Evolutionary conservation across 2,888 invertebrate species (phyloP), one percentile per base, ranked within the genome.

Genomic region (Saturnia japonica): DNA sequence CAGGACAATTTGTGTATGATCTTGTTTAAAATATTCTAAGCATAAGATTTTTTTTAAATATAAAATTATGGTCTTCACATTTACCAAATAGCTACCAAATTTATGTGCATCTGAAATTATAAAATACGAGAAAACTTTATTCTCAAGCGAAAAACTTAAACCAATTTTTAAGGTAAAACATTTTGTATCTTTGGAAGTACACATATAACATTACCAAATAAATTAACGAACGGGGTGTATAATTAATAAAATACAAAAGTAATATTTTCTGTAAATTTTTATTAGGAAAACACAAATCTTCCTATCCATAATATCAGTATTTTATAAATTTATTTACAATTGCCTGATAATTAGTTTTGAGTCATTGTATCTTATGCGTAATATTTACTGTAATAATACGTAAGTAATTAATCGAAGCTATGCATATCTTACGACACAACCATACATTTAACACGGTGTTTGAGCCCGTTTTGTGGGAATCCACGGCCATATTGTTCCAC

Each of bases 351-450:
- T 93, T 88, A 83, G 85, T 86, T 87, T 87, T 86, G 86, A 89
- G 86, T 90, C 83, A 83, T 88, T 84, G 80, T 86, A 87, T 88
- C 88, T 87, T 92, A 92, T 84, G 85, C 86, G 86, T 89, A 90
- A 82, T 75, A 76, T 81, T 81, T 79, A 80, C 83, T 85, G 89
- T 89, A 89, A 82, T 89, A 89, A 85, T 91, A 90, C 87, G 80
- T 68, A 68, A 74, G 86, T 87, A 85, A 78, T 85, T 86, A 90
- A 92, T 93, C 93, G 89, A 93, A 93, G 90, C 92, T 92, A 93
- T 91, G 89, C 85, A 92, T 93, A 93, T 91, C 89, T 91, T 93
- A 94, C 90, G 94, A 94, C 94, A 94, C 94, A 94, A 94, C 94
- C 94, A 94, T 94, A 94, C 88, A 91, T 91, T 93, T 90, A 93